Evolutionary conservation across 2,113 vertebrate genomes (phyloP).

Genomic region (Atrichornis clamosus): DNA sequence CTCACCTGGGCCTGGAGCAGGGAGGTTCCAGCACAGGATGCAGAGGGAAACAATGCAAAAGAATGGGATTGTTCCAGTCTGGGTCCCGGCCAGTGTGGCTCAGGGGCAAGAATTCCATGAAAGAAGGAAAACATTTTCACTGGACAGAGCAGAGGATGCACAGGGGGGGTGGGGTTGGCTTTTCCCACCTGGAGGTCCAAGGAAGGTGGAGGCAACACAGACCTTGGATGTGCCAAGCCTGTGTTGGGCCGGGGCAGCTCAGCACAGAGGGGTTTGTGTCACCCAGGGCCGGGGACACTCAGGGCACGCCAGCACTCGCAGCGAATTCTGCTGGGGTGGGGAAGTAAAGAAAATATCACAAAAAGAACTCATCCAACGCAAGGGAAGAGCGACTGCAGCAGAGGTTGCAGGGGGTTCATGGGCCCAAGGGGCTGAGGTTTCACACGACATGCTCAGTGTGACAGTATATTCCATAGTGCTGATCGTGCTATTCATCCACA

Average conservation of each 20-base stretch:
- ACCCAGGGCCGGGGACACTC: not conserved
- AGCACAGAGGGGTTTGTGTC: not conserved
- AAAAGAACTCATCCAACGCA: not conserved
- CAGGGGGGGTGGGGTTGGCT: not conserved
- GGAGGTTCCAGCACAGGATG: rapidly evolving
- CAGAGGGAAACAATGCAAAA: not conserved
- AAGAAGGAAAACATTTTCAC: not conserved
- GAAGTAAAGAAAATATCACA: not conserved
- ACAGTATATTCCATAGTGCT: not conserved
- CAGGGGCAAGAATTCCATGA: rapidly evolving
- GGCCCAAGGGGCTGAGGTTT: not conserved
- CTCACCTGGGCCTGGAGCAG: not conserved
- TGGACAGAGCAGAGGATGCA: not conserved
- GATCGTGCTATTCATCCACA: not conserved
- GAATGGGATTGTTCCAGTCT: rapidly evolving
- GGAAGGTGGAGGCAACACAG: not conserved
- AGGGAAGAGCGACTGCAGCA: not conserved
- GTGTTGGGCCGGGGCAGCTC: not conserved
- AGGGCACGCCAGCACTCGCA: not conserved
- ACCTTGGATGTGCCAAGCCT: rapidly evolving
- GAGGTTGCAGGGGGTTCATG: not conserved
- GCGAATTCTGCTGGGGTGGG: not conserved
- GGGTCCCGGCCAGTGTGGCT: rapidly evolving
- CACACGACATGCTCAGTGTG: not conserved
- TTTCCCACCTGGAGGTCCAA: not conserved